Evolutionary conservation across 2,888 invertebrate species (phyloP), one percentile per base, ranked within the genome.

Genomic region (Himalopsyche kuldschensis): DNA sequence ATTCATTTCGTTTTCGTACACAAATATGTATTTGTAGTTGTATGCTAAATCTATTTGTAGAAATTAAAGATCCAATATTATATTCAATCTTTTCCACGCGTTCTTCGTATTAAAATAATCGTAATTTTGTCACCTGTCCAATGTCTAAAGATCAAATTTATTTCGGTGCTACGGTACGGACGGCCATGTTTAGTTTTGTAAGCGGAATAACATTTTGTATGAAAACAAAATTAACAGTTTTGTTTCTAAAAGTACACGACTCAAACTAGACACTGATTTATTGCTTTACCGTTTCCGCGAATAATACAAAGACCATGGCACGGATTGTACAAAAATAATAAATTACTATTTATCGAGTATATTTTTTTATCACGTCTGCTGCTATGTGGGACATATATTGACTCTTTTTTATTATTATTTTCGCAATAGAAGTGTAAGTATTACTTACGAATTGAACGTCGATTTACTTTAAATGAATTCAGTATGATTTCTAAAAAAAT

Each of bases 91-190:
- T 6, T 55, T 55, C 20, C 24, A 24, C 6, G 55, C 55, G 41
- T 41, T 41, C 41, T 41, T 20, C 55, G 55, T 55, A 20, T 55
- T 55, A 24, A 55, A 55, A 55, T 55, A 55, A 55, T 55, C 55
- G 55, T 24, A 24, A 20, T 55, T 55, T 55, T 55, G 55, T 55
- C 55, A 55, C 20, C 55, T 24, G 75, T 80, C 31, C 80, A 80
- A 80, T 75, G 80, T 80, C 80, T 75, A 80, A 80, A 41, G 69
- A 80, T 27, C 75, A 27, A 41, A 80, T 75, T 24, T 80, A 80
- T 80, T 80, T 80, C 55, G 20, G 55, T 55, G 24, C 55, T 55
- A 11, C 55, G 24, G 6, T 55, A 55, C n/a, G 24, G 55, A 20
- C 20, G 15, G 20, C 10, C 10, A 55, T 55, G 20, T 55, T 20